phyloP scores from a whole-genome alignment of 2,113 vertebrate species.

The Hypocryptadius cinnamomeus region DNA sequence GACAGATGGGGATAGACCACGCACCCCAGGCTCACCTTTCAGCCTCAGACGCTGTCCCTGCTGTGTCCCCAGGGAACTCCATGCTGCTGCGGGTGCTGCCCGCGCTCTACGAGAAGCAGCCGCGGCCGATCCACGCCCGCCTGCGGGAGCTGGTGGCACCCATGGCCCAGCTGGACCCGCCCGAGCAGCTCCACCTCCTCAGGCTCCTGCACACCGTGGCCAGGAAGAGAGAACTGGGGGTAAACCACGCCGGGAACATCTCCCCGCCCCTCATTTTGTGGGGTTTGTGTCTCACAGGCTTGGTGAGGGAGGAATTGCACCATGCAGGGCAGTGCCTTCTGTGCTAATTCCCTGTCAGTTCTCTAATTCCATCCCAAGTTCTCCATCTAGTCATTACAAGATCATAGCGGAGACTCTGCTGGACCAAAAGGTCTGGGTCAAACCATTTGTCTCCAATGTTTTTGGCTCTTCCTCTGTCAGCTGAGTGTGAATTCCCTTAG shows the following conservation, averaged over 20 bases:
- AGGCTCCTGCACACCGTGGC: constrained; percentile 81
- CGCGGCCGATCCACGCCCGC: constrained; percentile 70
- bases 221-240: constrained; percentile 76
- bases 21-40: background rate
- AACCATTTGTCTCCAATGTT: background rate
- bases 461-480: background rate
- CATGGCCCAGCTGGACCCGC: constrained; percentile 75
- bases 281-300: background rate
- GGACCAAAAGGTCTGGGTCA: background rate
- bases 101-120: constrained; percentile 81
- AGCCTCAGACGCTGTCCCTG: background rate
- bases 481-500: background rate
- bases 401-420: background rate
- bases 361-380: background rate
- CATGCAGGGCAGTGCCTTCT: background rate
- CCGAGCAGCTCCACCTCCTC: constrained; percentile 86
- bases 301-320: background rate
- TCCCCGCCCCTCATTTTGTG: background rate
- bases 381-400: background rate
- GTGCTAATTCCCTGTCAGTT: fast-evolving
- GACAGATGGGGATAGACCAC: no score
- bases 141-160: constrained; percentile 74
- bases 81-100: constrained; percentile 87
- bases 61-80: constrained; percentile 76
- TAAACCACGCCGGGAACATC: background rate